Base-by-base conservation (phyloP, 2,113 vertebrate species). In the Oxyura jamaicensis region DNA sequence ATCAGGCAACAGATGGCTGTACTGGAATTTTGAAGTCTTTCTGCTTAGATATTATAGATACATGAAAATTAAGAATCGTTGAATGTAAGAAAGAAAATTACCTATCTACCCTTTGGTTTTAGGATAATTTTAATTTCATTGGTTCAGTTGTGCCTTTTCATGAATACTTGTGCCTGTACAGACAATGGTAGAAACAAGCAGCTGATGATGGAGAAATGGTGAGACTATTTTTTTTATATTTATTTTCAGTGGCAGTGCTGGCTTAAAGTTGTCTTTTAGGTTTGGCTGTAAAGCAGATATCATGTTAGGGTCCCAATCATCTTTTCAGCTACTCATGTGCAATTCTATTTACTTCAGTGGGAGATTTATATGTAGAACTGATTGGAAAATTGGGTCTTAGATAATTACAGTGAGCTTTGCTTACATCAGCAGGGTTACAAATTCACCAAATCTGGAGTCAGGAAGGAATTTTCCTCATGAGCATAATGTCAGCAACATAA, bases 401-500 rank as follows among this genome's bases (percentile, higher is more conserved):
- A 62, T 87, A 79, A 90, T 79, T 91, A 69, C 71, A 73, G n/a
- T 55, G 42, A 88, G 82, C 68, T 91, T 93, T 93, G 85, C 83
- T 93, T 88, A 52, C 55, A 90, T 96, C 81, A 93, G 80, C 67
- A 72, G 82, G 82, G 92, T 90, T 96, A 90, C 90, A 94, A 88
- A 95, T 86, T 80, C 14, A 3, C 35, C 86, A 87, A 56, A 85
- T 93, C 75, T 96, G 85, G 79, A 94, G 76, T 90, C 72, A 35
- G 81, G 44, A 88, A 95, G 85, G 87, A 95, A 95, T 88, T 95
- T 94, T 42, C 60, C 79, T 90, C 50, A 83, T 0, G 3, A 88
- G 52, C 72, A 90, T 91, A 90, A 94, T 91, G 90, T 86, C 94
- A 93, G 90, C 91, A 93, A 56, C 75, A 86, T 90, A 91, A 91